These are phyloP conservation scores for Leucozona laternaria DNA, from an alignment of 2,888 invertebrate genomes.

Conservation along the genomic window DNA sequence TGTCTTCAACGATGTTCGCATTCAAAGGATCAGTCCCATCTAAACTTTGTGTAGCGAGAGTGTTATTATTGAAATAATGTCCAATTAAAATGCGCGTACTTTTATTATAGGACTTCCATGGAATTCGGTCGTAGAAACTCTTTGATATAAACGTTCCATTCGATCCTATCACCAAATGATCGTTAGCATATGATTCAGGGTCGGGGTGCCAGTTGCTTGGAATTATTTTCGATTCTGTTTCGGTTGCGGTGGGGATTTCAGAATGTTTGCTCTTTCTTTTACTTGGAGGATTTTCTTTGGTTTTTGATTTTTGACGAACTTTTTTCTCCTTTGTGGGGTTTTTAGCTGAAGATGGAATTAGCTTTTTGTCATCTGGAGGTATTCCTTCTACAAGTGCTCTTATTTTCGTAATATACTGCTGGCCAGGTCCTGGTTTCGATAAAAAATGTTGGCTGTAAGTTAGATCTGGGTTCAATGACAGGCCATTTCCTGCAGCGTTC, in stretches of 20 bases:
- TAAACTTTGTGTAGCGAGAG: conserved; percentile 10
- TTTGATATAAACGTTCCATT: conserved; percentile 39
- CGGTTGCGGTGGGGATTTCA: background rate
- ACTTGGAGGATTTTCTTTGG: background rate
- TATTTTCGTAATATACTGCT: conserved; percentile 26
- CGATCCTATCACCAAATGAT: conserved; percentile 5
- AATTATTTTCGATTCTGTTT: background rate
- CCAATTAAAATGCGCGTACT: conserved; percentile 22
- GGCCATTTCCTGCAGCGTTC: background rate
- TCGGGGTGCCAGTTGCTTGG: background rate
- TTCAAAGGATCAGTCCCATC: conserved; percentile 15
- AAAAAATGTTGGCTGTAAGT: background rate
- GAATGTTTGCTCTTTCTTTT: background rate
- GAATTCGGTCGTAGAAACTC: conserved; percentile 27
- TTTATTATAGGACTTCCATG: conserved; percentile 16
- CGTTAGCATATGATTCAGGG: background rate
- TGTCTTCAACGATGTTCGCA: conserved; percentile 11
- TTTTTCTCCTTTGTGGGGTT: background rate
- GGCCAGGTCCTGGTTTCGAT: conserved; percentile 16
- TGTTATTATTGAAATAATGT: conserved; percentile 9
- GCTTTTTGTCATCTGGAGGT: background rate
- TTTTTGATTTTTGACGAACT: background rate
- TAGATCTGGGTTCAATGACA: background rate
- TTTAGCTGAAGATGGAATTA: background rate
- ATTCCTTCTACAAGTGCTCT: background rate